Conservation (phyloP, 2,888 invertebrate genomes). For the Melipona bicolor region DNA sequence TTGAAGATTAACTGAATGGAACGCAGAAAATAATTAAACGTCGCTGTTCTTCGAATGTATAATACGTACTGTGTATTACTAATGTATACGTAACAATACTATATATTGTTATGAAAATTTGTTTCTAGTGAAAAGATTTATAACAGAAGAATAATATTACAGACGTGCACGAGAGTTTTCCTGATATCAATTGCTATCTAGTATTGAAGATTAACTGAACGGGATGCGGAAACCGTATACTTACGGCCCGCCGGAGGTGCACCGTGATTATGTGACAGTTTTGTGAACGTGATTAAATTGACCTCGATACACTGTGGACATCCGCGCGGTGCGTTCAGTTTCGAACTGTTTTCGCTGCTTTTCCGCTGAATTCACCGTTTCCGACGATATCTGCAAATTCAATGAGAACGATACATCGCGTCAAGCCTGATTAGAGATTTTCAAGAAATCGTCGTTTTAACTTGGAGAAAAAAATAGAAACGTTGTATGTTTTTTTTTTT, state of each 20-base stretch:
- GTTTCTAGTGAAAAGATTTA: neutral
- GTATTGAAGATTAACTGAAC: slow-evolving; percentile 3
- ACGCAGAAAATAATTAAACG: neutral
- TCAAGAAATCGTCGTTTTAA: neutral
- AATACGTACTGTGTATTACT: neutral
- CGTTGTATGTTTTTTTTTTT: neutral
- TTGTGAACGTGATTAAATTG: slow-evolving; percentile 72
- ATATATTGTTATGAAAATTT: neutral
- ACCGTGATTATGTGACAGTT: slow-evolving; percentile 71
- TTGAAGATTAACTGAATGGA: neutral
- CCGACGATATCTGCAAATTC: neutral
- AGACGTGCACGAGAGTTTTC: neutral
- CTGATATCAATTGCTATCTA: neutral
- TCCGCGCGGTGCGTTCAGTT: slow-evolving; percentile 58
- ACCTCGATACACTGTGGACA: slow-evolving; percentile 69
- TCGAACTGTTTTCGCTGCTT: slow-evolving; percentile 46
- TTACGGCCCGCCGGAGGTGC: slow-evolving; percentile 53
- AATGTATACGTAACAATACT: neutral
- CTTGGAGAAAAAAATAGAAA: neutral
- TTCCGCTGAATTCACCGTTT: slow-evolving; percentile 18
- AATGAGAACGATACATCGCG: neutral
- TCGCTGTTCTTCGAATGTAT: neutral
- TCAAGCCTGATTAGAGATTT: neutral
- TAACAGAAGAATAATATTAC: neutral
- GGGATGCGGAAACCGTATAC: slow-evolving; percentile 47